Conservation (phyloP, 2,113 vertebrate species). For the Megaptera novaeangliae region DNA sequence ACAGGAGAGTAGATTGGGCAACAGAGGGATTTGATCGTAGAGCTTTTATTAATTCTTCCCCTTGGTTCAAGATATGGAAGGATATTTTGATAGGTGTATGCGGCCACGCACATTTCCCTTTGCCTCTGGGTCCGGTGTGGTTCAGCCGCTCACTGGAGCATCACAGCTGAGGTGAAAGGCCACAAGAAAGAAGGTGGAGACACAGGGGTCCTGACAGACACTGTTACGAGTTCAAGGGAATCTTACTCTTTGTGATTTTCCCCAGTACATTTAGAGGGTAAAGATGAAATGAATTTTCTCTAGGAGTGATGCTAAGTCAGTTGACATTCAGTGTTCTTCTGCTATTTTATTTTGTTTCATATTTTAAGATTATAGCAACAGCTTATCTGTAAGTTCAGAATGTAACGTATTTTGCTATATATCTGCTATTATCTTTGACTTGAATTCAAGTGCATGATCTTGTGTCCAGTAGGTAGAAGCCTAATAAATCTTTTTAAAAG, state of each 20-base stretch:
- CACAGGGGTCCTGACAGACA: fast-evolving
- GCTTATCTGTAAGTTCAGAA: not conserved
- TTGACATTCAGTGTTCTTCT: not conserved
- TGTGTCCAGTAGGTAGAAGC: not conserved
- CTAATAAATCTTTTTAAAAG: not conserved
- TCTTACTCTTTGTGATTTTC: not conserved
- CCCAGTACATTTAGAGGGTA: not conserved
- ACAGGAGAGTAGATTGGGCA: fast-evolving
- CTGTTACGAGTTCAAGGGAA: fast-evolving
- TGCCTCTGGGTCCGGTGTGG: not conserved
- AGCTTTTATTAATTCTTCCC: not conserved
- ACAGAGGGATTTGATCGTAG: fast-evolving
- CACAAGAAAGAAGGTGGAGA: not conserved
- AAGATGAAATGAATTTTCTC: not conserved
- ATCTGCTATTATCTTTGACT: not conserved
- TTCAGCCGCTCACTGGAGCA: fast-evolving
- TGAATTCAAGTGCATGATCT: not conserved
- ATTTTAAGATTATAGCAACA: not conserved
- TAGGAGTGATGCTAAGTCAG: conserved; percentile 13
- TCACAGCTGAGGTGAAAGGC: fast-evolving
- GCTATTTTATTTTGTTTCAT: not conserved
- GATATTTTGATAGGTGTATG: not conserved
- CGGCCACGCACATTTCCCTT: fast-evolving
- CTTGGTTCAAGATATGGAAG: not conserved
- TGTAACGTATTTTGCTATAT: not conserved